phyloP scores from a whole-genome alignment of 2,113 vertebrate genomes.

The Salminus brasiliensis region DNA sequence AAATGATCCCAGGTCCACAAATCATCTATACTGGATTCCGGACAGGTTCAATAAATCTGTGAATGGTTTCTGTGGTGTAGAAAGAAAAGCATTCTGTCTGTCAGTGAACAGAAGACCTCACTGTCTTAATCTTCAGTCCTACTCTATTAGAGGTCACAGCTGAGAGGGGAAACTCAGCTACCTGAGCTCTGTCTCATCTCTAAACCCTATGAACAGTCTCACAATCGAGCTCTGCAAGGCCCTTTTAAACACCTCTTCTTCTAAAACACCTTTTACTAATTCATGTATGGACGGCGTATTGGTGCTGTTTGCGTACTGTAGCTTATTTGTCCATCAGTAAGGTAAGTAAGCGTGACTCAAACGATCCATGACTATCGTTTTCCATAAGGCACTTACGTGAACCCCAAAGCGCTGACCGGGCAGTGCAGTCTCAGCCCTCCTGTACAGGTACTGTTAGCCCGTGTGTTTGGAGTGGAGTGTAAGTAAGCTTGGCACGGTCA shows the following conservation, averaged over 20 bases:
- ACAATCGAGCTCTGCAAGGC: background rate
- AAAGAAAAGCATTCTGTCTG: background rate
- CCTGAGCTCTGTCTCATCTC: too few relatives aligned
- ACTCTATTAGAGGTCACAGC: background rate
- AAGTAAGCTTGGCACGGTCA: slow-evolving; percentile 41
- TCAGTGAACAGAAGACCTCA: background rate
- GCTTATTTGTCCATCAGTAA: background rate
- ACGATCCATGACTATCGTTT: background rate
- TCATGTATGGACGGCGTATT: background rate
- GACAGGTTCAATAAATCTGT: background rate
- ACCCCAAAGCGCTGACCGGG: background rate
- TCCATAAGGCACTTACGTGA: background rate
- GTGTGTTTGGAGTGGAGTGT: background rate
- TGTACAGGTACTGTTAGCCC: background rate
- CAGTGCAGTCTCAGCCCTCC: background rate
- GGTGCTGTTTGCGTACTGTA: background rate
- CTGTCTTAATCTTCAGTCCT: too few relatives aligned
- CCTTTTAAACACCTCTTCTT: background rate
- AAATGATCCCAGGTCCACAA: background rate
- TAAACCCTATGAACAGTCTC: too few relatives aligned
- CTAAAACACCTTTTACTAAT: background rate
- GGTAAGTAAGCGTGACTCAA: background rate
- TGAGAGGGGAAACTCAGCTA: background rate
- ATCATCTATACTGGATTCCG: background rate
- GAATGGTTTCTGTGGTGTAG: background rate